A percentile compares a stretch with the other conserved stretches of the same genome.
phyloP scores from a whole-genome alignment of 1,140 invertebrate species.

The Cydia fagiglandana region DNA sequence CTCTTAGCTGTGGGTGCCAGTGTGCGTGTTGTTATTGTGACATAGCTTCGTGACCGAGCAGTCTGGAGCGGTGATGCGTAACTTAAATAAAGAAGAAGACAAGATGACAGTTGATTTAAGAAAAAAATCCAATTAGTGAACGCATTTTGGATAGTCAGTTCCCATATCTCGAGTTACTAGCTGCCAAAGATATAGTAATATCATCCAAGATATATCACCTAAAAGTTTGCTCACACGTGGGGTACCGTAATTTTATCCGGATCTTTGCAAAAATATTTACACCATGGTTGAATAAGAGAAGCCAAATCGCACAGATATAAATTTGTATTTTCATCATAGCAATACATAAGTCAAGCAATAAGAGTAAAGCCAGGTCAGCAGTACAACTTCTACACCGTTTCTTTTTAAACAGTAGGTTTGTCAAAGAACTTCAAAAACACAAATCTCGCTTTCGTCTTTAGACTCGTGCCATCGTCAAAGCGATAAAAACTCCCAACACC shows the following conservation, averaged over 20 bases:
- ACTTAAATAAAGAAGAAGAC: slow-evolving; percentile 17
- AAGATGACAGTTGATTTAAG: background rate
- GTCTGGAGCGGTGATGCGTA: slow-evolving; percentile 37
- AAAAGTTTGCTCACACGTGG: too few relatives aligned
- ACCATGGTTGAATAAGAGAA: background rate
- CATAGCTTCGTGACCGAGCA: slow-evolving; percentile 38
- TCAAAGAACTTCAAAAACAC: background rate
- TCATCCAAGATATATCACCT: too few relatives aligned
- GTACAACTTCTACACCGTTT: background rate
- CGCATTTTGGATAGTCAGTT: too few relatives aligned
- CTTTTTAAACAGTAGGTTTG: background rate
- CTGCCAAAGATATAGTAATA: too few relatives aligned
- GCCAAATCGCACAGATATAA: background rate
- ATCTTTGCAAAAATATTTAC: background rate
- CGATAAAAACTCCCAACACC: slow-evolving; percentile 18
- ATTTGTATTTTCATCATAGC: background rate
- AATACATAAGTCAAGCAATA: background rate
- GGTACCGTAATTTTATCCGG: too few relatives aligned
- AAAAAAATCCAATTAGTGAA: too few relatives aligned
- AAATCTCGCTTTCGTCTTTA: background rate
- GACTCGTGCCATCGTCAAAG: background rate
- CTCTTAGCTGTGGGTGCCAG: too few relatives aligned
- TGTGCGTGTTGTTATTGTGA: slow-evolving; percentile 26
- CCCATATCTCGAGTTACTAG: too few relatives aligned
- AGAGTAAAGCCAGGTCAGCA: background rate